phyloP scores from a whole-genome alignment of 2,113 vertebrate genomes.

The Sylvicapra grimmia region DNA sequence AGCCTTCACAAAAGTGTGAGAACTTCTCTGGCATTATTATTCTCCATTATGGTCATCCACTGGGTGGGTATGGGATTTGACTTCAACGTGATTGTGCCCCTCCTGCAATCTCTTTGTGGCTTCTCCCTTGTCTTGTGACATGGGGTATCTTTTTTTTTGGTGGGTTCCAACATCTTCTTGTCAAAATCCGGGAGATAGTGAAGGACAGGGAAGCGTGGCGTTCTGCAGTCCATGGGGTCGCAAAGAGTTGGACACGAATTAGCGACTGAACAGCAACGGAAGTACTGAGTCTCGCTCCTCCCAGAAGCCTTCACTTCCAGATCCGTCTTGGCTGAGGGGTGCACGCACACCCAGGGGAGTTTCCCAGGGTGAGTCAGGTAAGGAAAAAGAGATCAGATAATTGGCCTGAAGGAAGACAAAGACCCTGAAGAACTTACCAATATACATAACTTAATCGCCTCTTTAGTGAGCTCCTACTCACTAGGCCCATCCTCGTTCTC shows the following conservation, averaged over 20 bases:
- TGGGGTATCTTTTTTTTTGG: not conserved
- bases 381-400: not conserved
- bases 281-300: not conserved
- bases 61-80: not conserved
- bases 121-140: not conserved
- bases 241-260: not conserved
- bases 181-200: not conserved
- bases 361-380: not conserved
- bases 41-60: not conserved
- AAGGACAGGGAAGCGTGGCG: not conserved
- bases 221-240: not conserved
- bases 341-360: not conserved
- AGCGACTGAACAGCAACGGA: accelerated
- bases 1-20: not conserved
- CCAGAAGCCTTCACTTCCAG: not conserved
- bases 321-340: not conserved
- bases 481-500: not conserved
- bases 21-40: not conserved
- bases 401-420: not conserved
- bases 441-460: not conserved
- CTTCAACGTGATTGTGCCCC: not conserved
- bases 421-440: not conserved
- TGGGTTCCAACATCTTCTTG: not conserved
- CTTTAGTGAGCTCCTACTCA: not conserved
- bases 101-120: not conserved